Evolutionary conservation across 2,113 vertebrate genomes (phyloP).

Genomic region (Microcebus lehilahytsara): DNA sequence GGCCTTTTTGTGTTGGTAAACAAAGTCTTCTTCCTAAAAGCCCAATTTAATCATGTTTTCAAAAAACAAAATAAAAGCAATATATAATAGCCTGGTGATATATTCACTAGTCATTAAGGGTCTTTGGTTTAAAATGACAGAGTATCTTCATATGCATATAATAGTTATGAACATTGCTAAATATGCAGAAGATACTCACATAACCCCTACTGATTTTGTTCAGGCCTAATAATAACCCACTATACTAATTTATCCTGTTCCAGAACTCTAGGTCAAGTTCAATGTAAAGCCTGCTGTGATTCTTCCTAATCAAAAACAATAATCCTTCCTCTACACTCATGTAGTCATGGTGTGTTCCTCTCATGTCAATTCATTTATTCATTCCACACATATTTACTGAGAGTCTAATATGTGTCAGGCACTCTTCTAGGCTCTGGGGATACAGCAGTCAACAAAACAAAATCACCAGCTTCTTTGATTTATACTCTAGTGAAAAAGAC

Average conservation of each 20-base stretch:
- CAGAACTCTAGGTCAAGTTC: not conserved
- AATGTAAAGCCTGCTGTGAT: not conserved
- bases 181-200: not conserved
- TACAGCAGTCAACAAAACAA: not conserved
- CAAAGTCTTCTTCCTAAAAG: conserved; percentile 31
- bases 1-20: not conserved
- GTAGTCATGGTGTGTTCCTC: not conserved
- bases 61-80: conserved; percentile 18
- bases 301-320: conserved; percentile 1
- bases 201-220: not conserved
- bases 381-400: not conserved
- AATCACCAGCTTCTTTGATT: not conserved
- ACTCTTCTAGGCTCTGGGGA: not conserved
- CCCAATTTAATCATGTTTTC: not conserved
- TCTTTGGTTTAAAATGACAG: conserved; percentile 12
- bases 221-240: not conserved
- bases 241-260: not conserved
- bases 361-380: not conserved
- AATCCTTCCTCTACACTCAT: not conserved
- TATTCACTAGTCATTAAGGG: not conserved
- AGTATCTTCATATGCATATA: not conserved
- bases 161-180: not conserved
- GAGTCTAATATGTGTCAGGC: not conserved
- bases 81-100: not conserved
- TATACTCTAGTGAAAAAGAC: not conserved